These are phyloP conservation scores for Zelleria hepariella DNA, from an alignment of 2,888 invertebrate genomes.

Conservation along the genomic window DNA sequence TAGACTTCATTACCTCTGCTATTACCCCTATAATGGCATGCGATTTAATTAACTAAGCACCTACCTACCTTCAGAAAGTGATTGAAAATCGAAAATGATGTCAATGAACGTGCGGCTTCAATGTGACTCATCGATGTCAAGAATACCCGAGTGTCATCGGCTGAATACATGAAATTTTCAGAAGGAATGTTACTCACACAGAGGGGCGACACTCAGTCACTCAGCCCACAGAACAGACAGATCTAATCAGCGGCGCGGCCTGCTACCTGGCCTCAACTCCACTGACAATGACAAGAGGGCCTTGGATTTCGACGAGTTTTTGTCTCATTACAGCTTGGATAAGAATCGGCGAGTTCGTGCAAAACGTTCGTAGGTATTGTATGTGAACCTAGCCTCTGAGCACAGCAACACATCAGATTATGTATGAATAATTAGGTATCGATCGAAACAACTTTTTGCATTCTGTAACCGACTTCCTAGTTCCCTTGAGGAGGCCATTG, in stretches of 20 bases:
- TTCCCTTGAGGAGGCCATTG: constrained; percentile 44
- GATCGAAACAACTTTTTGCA: constrained; percentile 34
- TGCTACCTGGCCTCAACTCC: constrained; percentile 24
- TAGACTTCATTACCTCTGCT: not conserved
- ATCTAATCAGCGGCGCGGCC: constrained; percentile 1
- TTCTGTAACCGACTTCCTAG: constrained; percentile 39
- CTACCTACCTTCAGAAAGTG: not conserved
- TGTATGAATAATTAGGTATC: constrained; percentile 16
- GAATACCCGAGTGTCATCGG: not conserved
- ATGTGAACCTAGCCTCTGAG: constrained; percentile 41
- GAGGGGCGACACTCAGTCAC: not conserved
- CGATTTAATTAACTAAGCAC: not conserved
- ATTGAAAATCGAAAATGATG: not conserved
- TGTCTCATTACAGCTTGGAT: constrained; percentile 38
- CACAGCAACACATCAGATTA: constrained; percentile 33
- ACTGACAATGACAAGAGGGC: constrained; percentile 24
- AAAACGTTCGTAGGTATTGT: constrained; percentile 22
- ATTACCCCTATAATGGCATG: not conserved
- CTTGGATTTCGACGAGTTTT: constrained; percentile 44
- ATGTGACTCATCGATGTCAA: not conserved
- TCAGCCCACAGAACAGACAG: not conserved
- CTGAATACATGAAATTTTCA: not conserved
- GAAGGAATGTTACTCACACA: not conserved
- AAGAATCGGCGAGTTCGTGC: constrained; percentile 36
- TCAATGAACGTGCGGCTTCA: not conserved